These are phyloP conservation scores for Nemoura dubitans DNA, from an alignment of 2,888 invertebrate species.

Conservation along the genomic window DNA sequence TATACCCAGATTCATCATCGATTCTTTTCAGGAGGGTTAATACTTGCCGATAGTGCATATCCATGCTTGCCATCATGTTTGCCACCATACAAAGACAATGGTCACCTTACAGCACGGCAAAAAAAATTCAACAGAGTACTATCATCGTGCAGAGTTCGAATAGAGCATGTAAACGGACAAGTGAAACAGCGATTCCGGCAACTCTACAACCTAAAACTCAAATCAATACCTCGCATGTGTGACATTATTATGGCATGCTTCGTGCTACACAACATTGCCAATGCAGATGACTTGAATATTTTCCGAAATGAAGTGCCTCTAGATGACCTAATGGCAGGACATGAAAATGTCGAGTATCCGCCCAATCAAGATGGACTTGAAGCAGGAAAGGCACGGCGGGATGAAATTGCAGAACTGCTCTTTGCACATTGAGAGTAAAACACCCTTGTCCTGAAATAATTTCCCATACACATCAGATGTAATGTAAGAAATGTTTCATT, in stretches of 20 bases:
- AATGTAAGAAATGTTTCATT: too few relatives aligned
- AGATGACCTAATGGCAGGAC: background rate
- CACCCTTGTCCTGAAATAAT: too few relatives aligned
- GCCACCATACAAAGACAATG: conserved; percentile 49
- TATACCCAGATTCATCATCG: too few relatives aligned
- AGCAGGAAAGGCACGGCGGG: too few relatives aligned
- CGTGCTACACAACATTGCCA: conserved; percentile 31
- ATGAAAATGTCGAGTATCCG: background rate
- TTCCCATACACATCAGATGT: too few relatives aligned
- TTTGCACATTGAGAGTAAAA: too few relatives aligned
- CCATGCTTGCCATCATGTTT: conserved; percentile 43
- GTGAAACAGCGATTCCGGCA: conserved; percentile 42
- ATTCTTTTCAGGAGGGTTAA: too few relatives aligned
- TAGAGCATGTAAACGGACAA: conserved; percentile 48
- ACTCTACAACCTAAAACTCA: conserved; percentile 28
- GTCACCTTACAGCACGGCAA: conserved; percentile 45
- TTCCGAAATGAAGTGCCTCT: background rate
- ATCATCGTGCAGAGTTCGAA: conserved; percentile 31
- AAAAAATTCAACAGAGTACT: conserved; percentile 44
- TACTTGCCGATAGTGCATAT: conserved; percentile 50
- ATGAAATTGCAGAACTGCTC: too few relatives aligned
- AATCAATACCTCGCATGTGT: background rate
- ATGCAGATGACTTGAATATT: background rate
- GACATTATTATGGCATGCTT: conserved; percentile 36
- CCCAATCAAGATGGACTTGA: too few relatives aligned